Base-by-base conservation (phyloP, 2,888 invertebrate genomes). In the Escarpia spicata region DNA sequence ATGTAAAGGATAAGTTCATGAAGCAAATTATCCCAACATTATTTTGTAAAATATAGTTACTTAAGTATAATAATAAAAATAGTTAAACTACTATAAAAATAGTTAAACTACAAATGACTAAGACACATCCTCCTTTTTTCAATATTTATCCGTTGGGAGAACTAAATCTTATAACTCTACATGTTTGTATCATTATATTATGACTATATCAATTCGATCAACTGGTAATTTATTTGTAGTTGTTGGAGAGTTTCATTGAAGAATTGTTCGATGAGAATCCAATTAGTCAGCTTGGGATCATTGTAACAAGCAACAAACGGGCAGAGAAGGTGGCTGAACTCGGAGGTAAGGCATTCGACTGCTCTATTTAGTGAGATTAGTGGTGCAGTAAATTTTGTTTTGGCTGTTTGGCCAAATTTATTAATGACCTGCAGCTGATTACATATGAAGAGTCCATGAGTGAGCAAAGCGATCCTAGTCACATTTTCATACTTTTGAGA, bases 221-320 rank as follows among this genome's bases (percentile, higher is more conserved):
- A 91, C 43, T 91, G 31, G 4, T 43, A 6, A 90, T 43, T 91
- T 43, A 31, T 44, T 43, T 97, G 94, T 96, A 99, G 98, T 97
- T 99, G 26, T 96, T 99, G 93, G 98, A 99, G 97, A 97, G 98
- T 94, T 99, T 99, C 96, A 98, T 99, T 93, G 98, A 99, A 95
- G 99, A 99, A 96, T 99, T 98, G 96, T 99, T 99, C 96, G 99
- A 99, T 96, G 99, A 99, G 96, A 99, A 99, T 97, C 99, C 99
- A 15, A 98, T 99, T 92, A 99, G 99, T 96, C 99, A 99, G 96
- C 97, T 99, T 94, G 99, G 99, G 44, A 97, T 99, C 89, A 98
- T 99, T 94, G 97, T 98, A 15, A 98, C 99, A 95, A 98, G 98
- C 95, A 99, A 99, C 96, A 99, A 99, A 96, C 97, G 99, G 94